Evolutionary conservation across 2,113 vertebrate genomes (phyloP).

Genomic region (Lycocorax pyrrhopterus): DNA sequence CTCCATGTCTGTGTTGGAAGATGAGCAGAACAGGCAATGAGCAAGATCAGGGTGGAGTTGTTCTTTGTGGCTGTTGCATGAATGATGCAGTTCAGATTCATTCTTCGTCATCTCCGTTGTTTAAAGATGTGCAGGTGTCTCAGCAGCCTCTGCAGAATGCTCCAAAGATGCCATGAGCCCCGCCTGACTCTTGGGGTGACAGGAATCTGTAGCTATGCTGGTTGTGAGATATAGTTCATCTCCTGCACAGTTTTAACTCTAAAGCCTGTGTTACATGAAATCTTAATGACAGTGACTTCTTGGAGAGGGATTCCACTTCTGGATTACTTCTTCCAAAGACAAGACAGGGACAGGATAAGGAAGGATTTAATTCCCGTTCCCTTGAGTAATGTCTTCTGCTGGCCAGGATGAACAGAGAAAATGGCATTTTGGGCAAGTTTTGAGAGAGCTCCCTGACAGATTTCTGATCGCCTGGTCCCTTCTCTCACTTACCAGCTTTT

Average conservation of each 20-base stretch:
- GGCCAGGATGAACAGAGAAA: background rate
- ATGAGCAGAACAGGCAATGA: background rate
- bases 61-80: background rate
- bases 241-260: background rate
- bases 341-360: background rate
- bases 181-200: background rate
- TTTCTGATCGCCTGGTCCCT: background rate
- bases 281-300: background rate
- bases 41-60: background rate
- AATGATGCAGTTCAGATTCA: background rate
- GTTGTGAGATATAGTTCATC: background rate
- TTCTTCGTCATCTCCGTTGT: accelerated
- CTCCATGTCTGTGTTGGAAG: accelerated
- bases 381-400: background rate
- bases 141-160: background rate
- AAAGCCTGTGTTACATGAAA: background rate
- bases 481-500: background rate
- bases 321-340: background rate
- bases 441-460: background rate
- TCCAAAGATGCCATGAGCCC: background rate
- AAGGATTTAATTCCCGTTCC: background rate
- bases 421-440: background rate
- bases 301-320: background rate
- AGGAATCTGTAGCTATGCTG: background rate
- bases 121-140: background rate